Percentiles rank a stretch among this genome's conserved stretches.
Evolutionary conservation across 35 echinoderm and acorn worm species (phyloP).

Genomic region (Nesometra sesokonis): DNA sequence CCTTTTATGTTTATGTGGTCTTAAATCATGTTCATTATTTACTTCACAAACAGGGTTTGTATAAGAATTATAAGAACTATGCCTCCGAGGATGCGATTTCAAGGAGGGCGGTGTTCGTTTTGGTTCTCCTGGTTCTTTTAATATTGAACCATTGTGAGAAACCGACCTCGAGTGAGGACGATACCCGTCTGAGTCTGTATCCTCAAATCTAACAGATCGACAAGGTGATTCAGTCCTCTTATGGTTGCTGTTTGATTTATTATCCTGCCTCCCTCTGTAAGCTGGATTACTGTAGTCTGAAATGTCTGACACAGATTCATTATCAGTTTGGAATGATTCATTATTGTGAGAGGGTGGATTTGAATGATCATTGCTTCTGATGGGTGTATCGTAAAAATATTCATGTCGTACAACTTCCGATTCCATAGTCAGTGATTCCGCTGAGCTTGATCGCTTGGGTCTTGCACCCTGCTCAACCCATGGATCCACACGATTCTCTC

Average conservation of each 20-base stretch:
- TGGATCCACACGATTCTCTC: not conserved
- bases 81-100: not conserved
- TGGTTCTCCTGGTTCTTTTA: not conserved
- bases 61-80: not conserved
- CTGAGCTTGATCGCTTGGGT: slow-evolving; percentile 63
- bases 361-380: slow-evolving; percentile 12
- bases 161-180: not conserved
- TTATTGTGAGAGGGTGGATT: not conserved
- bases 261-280: not conserved
- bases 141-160: not conserved
- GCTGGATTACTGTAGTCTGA: slow-evolving; percentile 26
- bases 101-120: not conserved
- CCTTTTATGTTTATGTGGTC: not conserved
- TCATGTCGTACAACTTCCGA: slow-evolving; percentile 59
- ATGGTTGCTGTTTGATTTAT: not conserved
- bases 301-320: not conserved
- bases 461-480: slow-evolving; percentile 81
- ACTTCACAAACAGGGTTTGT: not conserved
- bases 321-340: not conserved
- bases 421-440: slow-evolving; percentile 50
- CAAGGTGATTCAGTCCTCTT: slow-evolving; percentile 43
- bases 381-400: slow-evolving; percentile 64
- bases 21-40: not conserved
- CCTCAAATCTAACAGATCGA: slow-evolving; percentile 80
- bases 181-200: not conserved